These are phyloP conservation scores for Corythaixoides concolor DNA, from an alignment of 2,113 vertebrate genomes.

Conservation along the genomic window DNA sequence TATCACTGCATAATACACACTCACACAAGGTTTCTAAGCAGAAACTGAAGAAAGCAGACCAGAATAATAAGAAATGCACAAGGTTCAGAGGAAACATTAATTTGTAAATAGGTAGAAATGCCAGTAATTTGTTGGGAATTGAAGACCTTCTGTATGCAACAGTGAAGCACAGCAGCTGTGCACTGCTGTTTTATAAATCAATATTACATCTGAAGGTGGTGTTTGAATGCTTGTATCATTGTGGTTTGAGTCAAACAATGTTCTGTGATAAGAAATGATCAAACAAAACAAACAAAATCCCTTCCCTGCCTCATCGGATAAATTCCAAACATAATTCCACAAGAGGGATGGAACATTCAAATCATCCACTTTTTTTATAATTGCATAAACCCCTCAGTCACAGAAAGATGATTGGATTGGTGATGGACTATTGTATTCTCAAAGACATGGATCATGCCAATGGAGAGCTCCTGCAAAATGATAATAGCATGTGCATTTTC, in stretches of 20 bases:
- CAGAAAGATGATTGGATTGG: constrained; percentile 67
- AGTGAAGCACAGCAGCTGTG: constrained; percentile 66
- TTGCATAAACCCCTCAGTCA: constrained; percentile 70
- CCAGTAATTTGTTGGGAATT: constrained; percentile 74
- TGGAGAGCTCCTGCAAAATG: constrained; percentile 30
- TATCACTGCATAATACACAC: constrained; percentile 28
- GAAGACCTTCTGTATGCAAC: constrained; percentile 69
- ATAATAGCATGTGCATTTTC: not conserved
- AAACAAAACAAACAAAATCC: constrained; percentile 74
- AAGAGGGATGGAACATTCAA: constrained; percentile 65
- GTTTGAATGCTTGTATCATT: constrained; percentile 69
- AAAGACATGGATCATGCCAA: constrained; percentile 54
- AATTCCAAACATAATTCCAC: constrained; percentile 73
- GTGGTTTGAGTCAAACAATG: constrained; percentile 73
- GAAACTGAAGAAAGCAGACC: constrained; percentile 63
- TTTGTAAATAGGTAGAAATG: constrained; percentile 76
- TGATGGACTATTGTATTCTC: constrained; percentile 60
- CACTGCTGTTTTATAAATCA: constrained; percentile 75
- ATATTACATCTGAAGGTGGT: constrained; percentile 72
- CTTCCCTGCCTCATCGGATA: constrained; percentile 44
- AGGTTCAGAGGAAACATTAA: constrained; percentile 69
- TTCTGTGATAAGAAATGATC: constrained; percentile 76
- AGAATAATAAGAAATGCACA: constrained; percentile 65
- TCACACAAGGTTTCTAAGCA: constrained; percentile 59
- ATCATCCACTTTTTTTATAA: constrained; percentile 66